Percentiles rank a stretch among this genome's conserved stretches.
Conservation (phyloP, 1,140 invertebrate genomes). For the Aphelenchoides fujianensis region DNA sequence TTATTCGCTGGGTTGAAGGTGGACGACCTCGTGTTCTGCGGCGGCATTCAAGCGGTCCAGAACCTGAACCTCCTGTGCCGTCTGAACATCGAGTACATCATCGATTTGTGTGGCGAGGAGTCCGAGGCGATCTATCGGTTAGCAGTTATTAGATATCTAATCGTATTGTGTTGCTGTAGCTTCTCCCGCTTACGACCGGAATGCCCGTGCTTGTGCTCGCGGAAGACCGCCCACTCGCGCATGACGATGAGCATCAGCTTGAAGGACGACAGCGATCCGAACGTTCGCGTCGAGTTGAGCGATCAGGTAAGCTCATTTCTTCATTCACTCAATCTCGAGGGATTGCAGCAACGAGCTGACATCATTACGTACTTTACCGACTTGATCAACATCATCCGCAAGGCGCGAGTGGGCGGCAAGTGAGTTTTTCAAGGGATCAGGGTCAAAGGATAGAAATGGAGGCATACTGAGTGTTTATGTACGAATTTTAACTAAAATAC, state of each 20-base stretch:
- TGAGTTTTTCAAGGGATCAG: constrained; percentile 24
- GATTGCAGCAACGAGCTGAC: constrained; percentile 35
- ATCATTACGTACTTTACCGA: constrained; percentile 51
- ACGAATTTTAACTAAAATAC: too few relatives aligned
- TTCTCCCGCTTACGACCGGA: constrained; percentile 33
- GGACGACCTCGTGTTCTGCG: constrained; percentile 47
- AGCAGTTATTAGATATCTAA: too few relatives aligned
- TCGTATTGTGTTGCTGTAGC: too few relatives aligned
- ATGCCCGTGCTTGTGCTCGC: constrained; percentile 44
- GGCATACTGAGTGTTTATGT: too few relatives aligned
- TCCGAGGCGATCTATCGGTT: constrained; percentile 33
- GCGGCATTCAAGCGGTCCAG: constrained; percentile 45
- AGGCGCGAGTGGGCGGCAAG: constrained; percentile 43
- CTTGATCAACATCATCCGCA: constrained; percentile 51
- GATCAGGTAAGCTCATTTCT: background rate
- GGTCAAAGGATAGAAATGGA: background rate
- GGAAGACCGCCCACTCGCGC: constrained; percentile 47
- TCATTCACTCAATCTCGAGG: background rate
- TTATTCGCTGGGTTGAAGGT: too few relatives aligned
- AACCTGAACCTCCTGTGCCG: constrained; percentile 47
- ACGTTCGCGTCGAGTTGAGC: constrained; percentile 8
- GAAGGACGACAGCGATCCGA: constrained; percentile 30
- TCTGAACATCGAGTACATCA: constrained; percentile 50
- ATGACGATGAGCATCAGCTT: constrained; percentile 44
- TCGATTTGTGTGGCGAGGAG: constrained; percentile 46